Base-by-base conservation (phyloP, 2,888 invertebrate species). In the Syrista parreyssii region DNA sequence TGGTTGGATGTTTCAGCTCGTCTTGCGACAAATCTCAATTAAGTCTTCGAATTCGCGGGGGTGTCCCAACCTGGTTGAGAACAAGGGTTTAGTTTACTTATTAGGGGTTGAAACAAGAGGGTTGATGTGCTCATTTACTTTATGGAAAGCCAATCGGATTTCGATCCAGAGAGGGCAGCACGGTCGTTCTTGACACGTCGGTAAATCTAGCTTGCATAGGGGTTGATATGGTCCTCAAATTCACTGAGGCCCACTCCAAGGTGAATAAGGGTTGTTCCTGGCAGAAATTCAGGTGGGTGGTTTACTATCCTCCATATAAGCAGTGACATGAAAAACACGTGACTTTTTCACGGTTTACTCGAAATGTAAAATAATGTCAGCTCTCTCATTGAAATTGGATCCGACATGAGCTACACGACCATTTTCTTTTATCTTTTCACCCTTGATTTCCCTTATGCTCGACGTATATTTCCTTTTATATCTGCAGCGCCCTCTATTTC, bases 361-460 rank as follows among this genome's bases (percentile, higher is more conserved):
- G 6, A 9, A 55, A 36, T 12, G 36, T 3, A 36, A 36, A 36
- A 23, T 23, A 55, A 55, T 1, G 6, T 55, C 23, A 55, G 23
- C 32, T 68, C 55, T 31, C 40, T 77, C 68, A 71, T 75, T 71
- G 75, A 75, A 77, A 77, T 33, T 74, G 74, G 32, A 75, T 75
- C 40, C 15, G 69, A 9, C n/a, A 36, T 55, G 36, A 77, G 35
- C 11, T 31, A 36, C 35, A 69, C 74, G 68, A 23, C 77, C 36
- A 74, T 77, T 78, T 82, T 82, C 80, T 80, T 81, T 79, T 82
- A 79, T 78, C 79, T 79, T 79, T 79, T 73, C 71, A 78, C 76
- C 76, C 80, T 84, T 84, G 82, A 85, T 83, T 85, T 84, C 82
- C 83, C 76, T 76, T 79, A 82, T 82, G 84, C 84, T 84, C 83